phyloP scores from a whole-genome alignment of 2,888 invertebrate species.

The Clitarchus hookeri region DNA sequence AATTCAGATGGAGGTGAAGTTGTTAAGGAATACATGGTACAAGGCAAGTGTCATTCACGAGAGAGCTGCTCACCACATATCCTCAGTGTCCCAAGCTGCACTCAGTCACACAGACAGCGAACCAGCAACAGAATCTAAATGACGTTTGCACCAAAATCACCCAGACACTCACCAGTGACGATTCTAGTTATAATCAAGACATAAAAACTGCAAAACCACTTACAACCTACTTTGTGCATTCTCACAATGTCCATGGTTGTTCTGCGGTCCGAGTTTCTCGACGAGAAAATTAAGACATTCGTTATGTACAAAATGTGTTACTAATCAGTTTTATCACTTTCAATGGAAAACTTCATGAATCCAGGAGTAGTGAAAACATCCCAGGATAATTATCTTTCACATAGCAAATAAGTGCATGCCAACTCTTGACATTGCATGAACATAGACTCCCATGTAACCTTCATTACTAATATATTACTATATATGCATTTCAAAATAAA shows the following conservation, averaged over 20 bases:
- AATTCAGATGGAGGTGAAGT: too few relatives aligned
- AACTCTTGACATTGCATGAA: background rate
- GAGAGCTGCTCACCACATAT: background rate
- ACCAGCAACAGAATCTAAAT: background rate
- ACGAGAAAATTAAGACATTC: background rate
- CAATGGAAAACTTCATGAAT: background rate
- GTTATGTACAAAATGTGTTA: background rate
- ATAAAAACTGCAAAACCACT: background rate
- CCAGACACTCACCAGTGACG: background rate
- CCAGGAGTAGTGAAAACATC: background rate
- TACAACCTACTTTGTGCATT: conserved; percentile 1
- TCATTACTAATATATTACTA: background rate
- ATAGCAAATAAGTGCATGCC: background rate
- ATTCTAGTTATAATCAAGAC: background rate
- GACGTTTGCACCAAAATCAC: background rate
- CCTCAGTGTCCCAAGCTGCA: background rate
- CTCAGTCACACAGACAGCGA: background rate
- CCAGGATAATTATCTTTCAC: background rate
- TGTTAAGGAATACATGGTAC: too few relatives aligned
- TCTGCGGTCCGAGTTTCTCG: background rate
- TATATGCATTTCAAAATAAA: conserved; percentile 14
- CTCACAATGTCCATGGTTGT: background rate
- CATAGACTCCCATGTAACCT: background rate
- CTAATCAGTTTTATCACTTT: background rate
- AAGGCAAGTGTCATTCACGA: too few relatives aligned